Percentiles rank a stretch among this genome's conserved stretches.
Evolutionary conservation across 2,888 invertebrate species (phyloP).

Genomic region (Callosobruchus maculatus): DNA sequence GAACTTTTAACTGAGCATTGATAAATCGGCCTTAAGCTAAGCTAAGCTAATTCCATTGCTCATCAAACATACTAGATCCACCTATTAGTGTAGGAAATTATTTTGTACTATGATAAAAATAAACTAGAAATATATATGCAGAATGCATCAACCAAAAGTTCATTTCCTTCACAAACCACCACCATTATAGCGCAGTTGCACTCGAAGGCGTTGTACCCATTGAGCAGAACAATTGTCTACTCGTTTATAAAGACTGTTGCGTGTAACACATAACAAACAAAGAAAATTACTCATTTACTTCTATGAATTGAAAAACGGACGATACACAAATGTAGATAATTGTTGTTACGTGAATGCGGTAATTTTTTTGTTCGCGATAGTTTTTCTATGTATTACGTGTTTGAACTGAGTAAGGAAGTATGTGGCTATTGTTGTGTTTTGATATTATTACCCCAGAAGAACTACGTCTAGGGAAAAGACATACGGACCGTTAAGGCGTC

Average conservation of each 20-base stretch:
- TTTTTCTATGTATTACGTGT: neutral
- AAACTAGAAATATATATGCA: neutral
- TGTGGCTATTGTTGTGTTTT: too few relatives aligned
- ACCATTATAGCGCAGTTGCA: neutral
- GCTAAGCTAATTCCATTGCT: too few relatives aligned
- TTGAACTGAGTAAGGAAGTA: too few relatives aligned
- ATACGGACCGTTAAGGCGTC: too few relatives aligned
- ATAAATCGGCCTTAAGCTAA: too few relatives aligned
- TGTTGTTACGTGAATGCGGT: neutral
- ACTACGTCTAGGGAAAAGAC: too few relatives aligned
- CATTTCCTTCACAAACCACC: neutral
- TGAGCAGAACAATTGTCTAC: neutral
- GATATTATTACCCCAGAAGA: too few relatives aligned
- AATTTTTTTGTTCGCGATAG: neutral
- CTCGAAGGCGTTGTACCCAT: neutral
- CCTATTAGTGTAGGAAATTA: too few relatives aligned
- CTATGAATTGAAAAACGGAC: neutral
- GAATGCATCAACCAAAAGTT: neutral
- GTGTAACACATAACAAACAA: neutral
- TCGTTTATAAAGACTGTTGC: neutral
- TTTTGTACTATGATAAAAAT: neutral
- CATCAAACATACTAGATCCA: too few relatives aligned
- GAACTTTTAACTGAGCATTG: too few relatives aligned
- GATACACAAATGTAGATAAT: neutral
- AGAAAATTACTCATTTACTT: neutral